phyloP scores from a whole-genome alignment of 2,888 invertebrate genomes.

The Heliconius ismenius region DNA sequence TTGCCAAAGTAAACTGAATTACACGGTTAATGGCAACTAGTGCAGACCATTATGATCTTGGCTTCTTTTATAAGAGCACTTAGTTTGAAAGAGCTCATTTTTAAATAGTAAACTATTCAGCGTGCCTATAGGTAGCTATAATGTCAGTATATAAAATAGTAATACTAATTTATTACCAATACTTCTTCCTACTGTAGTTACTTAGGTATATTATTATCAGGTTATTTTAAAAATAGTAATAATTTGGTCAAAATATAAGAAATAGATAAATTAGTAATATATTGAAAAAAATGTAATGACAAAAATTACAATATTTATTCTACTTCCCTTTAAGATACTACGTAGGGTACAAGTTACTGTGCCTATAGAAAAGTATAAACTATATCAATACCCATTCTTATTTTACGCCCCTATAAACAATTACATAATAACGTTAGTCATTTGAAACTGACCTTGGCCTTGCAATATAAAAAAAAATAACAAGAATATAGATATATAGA shows the following conservation, averaged over 20 bases:
- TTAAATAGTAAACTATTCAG: not conserved
- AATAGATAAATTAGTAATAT: not conserved
- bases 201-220: not conserved
- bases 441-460: conserved; percentile 52
- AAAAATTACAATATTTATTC: no score
- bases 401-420: not conserved
- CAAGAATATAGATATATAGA: conserved; percentile 25
- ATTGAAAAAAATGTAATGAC: no score
- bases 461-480: conserved; percentile 49
- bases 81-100: conserved; percentile 11
- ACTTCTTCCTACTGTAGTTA: not conserved
- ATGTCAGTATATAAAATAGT: not conserved
- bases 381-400: not conserved
- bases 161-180: not conserved
- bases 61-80: conserved; percentile 9
- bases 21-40: not conserved
- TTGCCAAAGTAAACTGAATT: conserved; percentile 12
- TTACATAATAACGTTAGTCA: conserved; percentile 45
- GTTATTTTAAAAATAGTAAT: not conserved
- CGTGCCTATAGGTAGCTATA: not conserved
- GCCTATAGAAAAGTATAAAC: not conserved
- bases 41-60: conserved; percentile 12
- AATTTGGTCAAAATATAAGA: not conserved
- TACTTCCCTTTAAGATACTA: not conserved
- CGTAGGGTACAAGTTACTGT: not conserved